These are phyloP conservation scores for Onychomys torridus DNA, from an alignment of 2,797 vertebrate species.

Conservation along the genomic window DNA sequence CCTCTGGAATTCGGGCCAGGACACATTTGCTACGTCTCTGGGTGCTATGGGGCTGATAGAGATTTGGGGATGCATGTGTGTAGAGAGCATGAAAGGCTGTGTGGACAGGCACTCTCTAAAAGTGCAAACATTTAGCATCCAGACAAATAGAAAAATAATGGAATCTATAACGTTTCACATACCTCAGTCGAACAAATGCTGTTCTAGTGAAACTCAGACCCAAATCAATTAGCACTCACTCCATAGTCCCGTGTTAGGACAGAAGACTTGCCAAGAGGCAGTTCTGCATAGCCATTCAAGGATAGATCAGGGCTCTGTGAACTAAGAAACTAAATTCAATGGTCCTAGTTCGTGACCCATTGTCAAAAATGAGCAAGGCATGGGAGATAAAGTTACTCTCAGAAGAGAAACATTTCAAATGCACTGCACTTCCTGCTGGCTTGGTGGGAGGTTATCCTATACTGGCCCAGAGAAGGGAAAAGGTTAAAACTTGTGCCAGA, in stretches of 20 bases:
- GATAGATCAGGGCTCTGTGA: neutral
- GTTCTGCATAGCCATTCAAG: neutral
- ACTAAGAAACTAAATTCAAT: neutral
- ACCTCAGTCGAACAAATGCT: neutral
- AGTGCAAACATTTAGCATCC: neutral
- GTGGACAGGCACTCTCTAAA: neutral
- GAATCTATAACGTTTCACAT: neutral
- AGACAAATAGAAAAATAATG: neutral
- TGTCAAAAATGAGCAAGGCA: neutral
- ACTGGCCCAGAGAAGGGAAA: neutral
- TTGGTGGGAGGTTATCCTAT: neutral
- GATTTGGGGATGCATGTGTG: neutral
- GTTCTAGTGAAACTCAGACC: neutral
- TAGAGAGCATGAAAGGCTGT: neutral
- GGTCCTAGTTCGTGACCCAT: neutral
- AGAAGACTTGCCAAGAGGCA: neutral
- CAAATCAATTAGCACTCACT: neutral
- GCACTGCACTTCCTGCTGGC: neutral
- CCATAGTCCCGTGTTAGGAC: neutral
- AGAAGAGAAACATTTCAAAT: neutral
- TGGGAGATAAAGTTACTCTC: neutral
- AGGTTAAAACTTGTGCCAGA: neutral
- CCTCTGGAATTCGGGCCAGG: neutral
- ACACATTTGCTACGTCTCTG: neutral
- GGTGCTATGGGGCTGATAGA: neutral